Percentiles rank a stretch among this genome's conserved stretches.
Evolutionary conservation across 2,888 invertebrate species (phyloP).

Genomic region (Nephrotoma guestfalica): DNA sequence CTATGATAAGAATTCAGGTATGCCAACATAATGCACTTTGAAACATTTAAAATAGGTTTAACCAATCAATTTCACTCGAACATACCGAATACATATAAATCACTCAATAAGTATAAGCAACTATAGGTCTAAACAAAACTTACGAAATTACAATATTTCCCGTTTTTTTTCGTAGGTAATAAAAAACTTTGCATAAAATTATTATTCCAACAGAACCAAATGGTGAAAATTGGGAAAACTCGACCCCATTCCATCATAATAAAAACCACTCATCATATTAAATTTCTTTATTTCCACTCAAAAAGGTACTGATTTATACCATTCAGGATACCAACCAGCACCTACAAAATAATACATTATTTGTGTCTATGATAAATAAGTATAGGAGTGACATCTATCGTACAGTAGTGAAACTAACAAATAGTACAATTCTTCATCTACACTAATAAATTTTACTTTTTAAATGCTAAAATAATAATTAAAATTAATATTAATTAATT

Average conservation of each 20-base stretch:
- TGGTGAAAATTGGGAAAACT: no score
- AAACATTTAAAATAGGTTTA: no score
- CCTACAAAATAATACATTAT: background rate
- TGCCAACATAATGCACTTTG: no score
- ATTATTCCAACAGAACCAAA: no score
- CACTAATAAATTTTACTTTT: background rate
- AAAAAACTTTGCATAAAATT: no score
- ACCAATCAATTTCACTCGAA: no score
- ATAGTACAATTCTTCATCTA: background rate
- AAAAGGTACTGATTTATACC: background rate
- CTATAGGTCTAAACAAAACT: no score
- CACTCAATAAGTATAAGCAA: no score
- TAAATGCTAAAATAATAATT: background rate
- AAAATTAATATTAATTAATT: background rate
- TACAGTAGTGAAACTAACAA: background rate
- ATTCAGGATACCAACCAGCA: background rate
- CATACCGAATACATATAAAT: no score
- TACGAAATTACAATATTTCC: no score
- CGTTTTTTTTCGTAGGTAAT: no score
- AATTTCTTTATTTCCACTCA: background rate
- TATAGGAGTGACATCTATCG: background rate
- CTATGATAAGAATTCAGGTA: no score
- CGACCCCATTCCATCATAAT: background rate
- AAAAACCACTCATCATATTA: background rate
- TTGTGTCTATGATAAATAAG: background rate